A percentile compares a stretch with the other conserved stretches of the same genome.
Conservation (phyloP, 2,113 vertebrate species). For the Antennarius striatus region DNA sequence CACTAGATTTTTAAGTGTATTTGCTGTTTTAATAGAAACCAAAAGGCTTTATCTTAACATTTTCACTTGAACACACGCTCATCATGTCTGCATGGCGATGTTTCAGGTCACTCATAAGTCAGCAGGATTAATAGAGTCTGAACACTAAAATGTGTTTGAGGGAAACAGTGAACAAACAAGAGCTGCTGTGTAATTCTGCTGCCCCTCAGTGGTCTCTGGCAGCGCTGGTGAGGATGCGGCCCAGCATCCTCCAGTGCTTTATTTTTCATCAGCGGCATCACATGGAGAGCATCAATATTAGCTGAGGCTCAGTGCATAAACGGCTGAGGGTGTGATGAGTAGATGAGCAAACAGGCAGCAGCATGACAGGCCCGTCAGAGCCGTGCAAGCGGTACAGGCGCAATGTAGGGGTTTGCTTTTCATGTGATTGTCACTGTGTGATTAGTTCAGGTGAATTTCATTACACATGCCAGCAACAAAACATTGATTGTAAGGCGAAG, state of each 20-base stretch:
- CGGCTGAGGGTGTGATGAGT: slow-evolving; percentile 42
- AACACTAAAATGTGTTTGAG: slow-evolving; percentile 28
- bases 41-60: slow-evolving; percentile 1
- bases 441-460: slow-evolving; percentile 51
- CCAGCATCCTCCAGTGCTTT: slow-evolving; percentile 2
- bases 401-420: slow-evolving; percentile 6
- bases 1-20: too few relatives aligned
- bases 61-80: slow-evolving; percentile 23
- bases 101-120: slow-evolving; percentile 55
- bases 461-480: slow-evolving; percentile 32
- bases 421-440: slow-evolving; percentile 41
- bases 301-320: slow-evolving; percentile 46
- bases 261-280: slow-evolving; percentile 35
- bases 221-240: slow-evolving; percentile 1
- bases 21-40: too few relatives aligned
- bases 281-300: slow-evolving; percentile 53
- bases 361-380: slow-evolving; percentile 32
- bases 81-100: slow-evolving; percentile 17
- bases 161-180: slow-evolving; percentile 16
- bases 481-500: slow-evolving; percentile 32
- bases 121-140: slow-evolving; percentile 56
- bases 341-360: slow-evolving; percentile 45
- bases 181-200: slow-evolving; percentile 59
- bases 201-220: slow-evolving; percentile 66
- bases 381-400: neutral